Evolutionary conservation across 2,113 vertebrate genomes (phyloP).

Genomic region (Sceloporus undulatus): DNA sequence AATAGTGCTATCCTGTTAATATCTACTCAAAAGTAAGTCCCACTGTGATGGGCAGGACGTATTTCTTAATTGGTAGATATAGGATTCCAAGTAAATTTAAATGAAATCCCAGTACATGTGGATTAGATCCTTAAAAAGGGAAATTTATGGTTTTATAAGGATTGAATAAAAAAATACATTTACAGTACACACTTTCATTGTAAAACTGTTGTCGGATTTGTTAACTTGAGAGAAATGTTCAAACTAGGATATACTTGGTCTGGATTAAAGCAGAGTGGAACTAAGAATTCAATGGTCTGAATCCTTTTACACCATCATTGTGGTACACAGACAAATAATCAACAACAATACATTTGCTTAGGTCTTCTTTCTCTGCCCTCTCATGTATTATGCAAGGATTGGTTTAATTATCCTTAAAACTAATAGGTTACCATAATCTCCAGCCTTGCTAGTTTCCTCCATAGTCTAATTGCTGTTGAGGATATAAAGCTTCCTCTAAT

Average conservation of each 20-base stretch:
- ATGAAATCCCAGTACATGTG: neutral
- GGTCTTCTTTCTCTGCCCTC: constrained; percentile 24
- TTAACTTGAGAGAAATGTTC: constrained; percentile 20
- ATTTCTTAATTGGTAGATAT: neutral
- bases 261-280: neutral
- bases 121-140: neutral
- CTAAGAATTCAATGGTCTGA: constrained; percentile 17
- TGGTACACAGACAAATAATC: neutral
- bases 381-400: constrained; percentile 12
- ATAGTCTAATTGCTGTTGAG: constrained; percentile 27
- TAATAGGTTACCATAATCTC: constrained; percentile 27
- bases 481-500: constrained; percentile 51
- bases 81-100: neutral
- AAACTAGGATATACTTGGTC: constrained; percentile 1
- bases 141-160: neutral
- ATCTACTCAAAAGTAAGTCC: neutral
- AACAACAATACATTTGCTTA: constrained; percentile 7
- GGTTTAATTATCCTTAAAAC: constrained; percentile 52
- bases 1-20: neutral
- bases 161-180: constrained; percentile 34
- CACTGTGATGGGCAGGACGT: neutral
- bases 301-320: neutral
- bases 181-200: constrained; percentile 19
- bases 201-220: constrained; percentile 25
- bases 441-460: constrained; percentile 26